Base-by-base conservation (phyloP, 53 echinoderm and acorn worm species). In the Hippasteria phrygiana region DNA sequence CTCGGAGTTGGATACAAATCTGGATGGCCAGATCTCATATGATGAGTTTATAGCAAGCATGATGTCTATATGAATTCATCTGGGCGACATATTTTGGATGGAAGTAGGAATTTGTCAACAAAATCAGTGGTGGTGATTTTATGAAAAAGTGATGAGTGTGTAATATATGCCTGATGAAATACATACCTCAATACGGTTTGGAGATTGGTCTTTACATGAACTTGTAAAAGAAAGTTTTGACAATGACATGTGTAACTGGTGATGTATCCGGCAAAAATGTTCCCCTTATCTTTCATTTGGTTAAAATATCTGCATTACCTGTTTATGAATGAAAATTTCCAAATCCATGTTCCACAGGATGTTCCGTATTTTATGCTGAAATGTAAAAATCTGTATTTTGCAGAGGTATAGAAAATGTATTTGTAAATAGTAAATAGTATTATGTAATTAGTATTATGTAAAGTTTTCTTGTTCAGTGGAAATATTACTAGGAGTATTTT, bases 1-100 rank as follows among this genome's bases (percentile, higher is more conserved):
- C 75, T 91, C 93, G 31, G 95, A 96, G 83, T 43, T 98, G 40
- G 98, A 98, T 72, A 87, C 80, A 9, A 93, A 94, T 40, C 87
- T 98, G 89, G 95, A 98, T 13, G 98, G 98, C 2, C 75, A 74
- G 62, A 96, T 98, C 79, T 94, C 93, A 3, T 98, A 98, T 32
- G 95, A 98, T 50, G 94, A 98, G 54, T 98, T 98, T 64, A 74
- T 98, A n/a, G 53, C 79, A 17, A 66, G 69, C 26, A 80, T 89
- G 69, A 48, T 88, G 62, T 62, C 77, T 1, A 20, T 77, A 9
- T 77, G 88, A 88, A 20, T 39, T 20, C 18, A 75, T 22, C 9
- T 74, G 65, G 28, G 3, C 11, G 65, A 54, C 11, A 45, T 11
- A 11, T 7, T 7, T 7, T 45, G 46, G 6, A 45, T 11, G 11